A percentile compares a stretch with the other conserved stretches of the same genome.
These are phyloP conservation scores for Apis dorsata DNA, from an alignment of 1,140 invertebrate genomes.

Conservation along the genomic window DNA sequence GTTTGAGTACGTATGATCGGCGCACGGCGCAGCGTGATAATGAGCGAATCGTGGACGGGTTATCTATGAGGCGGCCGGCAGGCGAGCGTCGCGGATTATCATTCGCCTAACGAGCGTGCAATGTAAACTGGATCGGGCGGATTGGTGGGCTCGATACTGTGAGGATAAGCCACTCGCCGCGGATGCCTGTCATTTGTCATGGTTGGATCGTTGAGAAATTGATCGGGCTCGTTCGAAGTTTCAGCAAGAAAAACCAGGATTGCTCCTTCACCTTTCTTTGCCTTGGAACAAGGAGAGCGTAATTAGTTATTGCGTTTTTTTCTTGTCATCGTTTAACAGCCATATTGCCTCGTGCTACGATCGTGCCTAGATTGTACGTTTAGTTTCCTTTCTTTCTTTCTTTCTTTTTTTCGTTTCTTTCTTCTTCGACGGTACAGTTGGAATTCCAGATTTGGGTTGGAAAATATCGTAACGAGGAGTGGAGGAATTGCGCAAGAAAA, in stretches of 20 bases:
- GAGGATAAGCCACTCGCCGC: background rate
- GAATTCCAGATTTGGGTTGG: background rate
- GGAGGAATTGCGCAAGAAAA: background rate
- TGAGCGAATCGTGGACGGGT: conserved; percentile 30
- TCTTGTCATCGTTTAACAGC: no score
- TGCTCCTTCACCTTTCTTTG: background rate
- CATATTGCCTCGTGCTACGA: background rate
- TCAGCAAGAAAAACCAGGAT: background rate
- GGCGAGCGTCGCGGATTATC: conserved; percentile 8
- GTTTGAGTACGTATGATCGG: background rate
- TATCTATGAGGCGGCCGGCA: conserved; percentile 12
- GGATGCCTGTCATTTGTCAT: conserved; percentile 28
- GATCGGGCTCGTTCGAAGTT: background rate
- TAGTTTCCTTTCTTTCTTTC: no score
- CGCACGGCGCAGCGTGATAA: conserved; percentile 21
- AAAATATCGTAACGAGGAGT: background rate
- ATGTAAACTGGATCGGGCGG: background rate
- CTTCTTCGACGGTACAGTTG: background rate
- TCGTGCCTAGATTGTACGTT: background rate
- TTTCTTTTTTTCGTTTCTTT: background rate
- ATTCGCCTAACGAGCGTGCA: conserved; percentile 28
- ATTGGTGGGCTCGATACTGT: background rate
- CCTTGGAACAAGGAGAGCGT: background rate
- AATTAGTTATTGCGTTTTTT: conserved; percentile 10
- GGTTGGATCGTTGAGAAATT: conserved; percentile 29